Percentiles rank a stretch among this genome's conserved stretches.
phyloP scores from a whole-genome alignment of 2,113 vertebrate species.

The Pseudopipra pipra region DNA sequence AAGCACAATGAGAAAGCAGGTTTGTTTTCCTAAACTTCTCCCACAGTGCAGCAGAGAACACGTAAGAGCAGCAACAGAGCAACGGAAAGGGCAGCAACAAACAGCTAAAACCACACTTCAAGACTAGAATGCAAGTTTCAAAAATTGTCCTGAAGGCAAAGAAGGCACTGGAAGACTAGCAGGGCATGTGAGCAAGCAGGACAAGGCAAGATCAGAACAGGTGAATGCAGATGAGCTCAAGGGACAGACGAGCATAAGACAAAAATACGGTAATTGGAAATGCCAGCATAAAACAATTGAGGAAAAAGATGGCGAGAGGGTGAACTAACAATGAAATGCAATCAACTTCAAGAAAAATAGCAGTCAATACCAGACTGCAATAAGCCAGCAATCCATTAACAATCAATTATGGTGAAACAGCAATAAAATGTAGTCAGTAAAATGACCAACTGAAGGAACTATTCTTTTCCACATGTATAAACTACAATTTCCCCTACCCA shows the following conservation, averaged over 20 bases:
- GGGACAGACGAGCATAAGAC: accelerated
- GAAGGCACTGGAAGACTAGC: background rate
- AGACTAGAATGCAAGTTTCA: background rate
- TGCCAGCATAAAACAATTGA: background rate
- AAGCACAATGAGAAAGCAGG: background rate
- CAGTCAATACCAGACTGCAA: conserved; percentile 1
- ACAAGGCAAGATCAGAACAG: background rate
- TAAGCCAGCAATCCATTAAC: background rate
- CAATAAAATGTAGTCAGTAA: background rate
- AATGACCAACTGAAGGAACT: background rate
- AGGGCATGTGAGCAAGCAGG: accelerated
- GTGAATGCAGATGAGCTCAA: background rate
- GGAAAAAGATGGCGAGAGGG: background rate
- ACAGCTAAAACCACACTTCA: background rate
- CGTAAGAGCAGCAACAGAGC: background rate
- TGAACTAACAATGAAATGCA: background rate
- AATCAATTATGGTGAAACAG: conserved; percentile 3
- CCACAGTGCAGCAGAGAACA: background rate
- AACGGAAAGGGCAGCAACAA: background rate
- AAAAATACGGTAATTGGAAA: background rate
- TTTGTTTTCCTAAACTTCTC: background rate
- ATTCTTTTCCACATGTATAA: background rate
- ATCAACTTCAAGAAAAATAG: conserved; percentile 18
- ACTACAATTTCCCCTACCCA: background rate
- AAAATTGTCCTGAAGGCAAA: background rate